Evolutionary conservation across 2,888 invertebrate genomes (phyloP), one percentile per base, ranked within the genome.

Genomic region (Agrypnus murinus): DNA sequence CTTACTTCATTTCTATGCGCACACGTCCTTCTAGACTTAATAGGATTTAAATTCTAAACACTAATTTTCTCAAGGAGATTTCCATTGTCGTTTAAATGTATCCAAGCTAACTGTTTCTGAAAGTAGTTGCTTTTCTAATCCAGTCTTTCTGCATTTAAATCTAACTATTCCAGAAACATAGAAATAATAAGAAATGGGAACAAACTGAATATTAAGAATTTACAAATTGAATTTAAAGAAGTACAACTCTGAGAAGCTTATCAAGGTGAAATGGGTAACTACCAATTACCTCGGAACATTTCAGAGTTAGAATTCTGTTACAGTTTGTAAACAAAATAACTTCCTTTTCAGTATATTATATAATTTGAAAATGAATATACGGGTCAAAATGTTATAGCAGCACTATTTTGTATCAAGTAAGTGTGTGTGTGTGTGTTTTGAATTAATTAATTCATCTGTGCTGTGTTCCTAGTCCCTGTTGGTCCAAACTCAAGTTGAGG

Each of bases 401-500:
- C 12, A 53, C 38, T 34, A 67, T 69, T 69, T 63, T 57, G 64
- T 58, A 57, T 38, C 57, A 38, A 57, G 62, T n/a, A n/a, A n/a
- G n/a, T n/a, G n/a, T n/a, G n/a, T n/a, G n/a, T n/a, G n/a, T n/a
- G n/a, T 57, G 34, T 43, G 65, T 65, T 70, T 65, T 66, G 60
- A 65, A 70, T 65, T 70, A 70, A 70, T 70, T 65, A 70, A 65
- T 70, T 70, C 62, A 66, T 65, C 62, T 62, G 57, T 8, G 60
- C 34, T 55, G 67, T 62, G 53, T 55, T 60, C 64, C 38, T 43
- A 15, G 50, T 65, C 60, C 65, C 48, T 45, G 34, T 62, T 55
- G 70, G 65, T 57, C 65, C 50, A 65, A 65, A 65, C 59, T 48
- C 62, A 46, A 62, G 40, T 65, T 64, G 67, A 60, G 65, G 62